Base-by-base conservation (phyloP, 2,797 vertebrate genomes). In the Echeneis naucrates region DNA sequence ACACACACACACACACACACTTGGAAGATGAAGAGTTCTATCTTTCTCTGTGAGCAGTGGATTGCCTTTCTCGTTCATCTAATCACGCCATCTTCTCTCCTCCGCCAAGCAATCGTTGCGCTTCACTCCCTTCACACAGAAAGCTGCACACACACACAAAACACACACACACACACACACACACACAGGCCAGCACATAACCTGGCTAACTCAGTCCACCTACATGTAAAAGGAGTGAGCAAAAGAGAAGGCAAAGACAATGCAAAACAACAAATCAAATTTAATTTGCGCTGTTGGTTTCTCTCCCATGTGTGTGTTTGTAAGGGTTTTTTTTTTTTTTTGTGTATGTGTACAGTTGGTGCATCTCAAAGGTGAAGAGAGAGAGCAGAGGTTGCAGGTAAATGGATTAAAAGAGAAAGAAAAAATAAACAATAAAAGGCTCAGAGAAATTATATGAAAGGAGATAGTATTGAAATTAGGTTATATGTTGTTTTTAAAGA, bases 11-110 rank as follows among this genome's bases (percentile, higher is more conserved):
- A 59, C 58, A 48, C 57, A 64, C 69, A 87, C 68, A 72, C 77
- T 44, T 32, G 30, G 86, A 90, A 92, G 86, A 92, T 86, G 88
- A 91, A 89, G 88, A 93, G 88, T 90, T 90, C 87, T 87, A 89
- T 92, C 92, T 88, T 83, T 89, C 86, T 84, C 87, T 80, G 83
- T 88, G 87, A 88, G 87, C 84, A 86, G 83, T 81, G 90, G 87
- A 94, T 92, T 92, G 91, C 91, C 91, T 91, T 86, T 72, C 79
- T 90, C 87, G 69, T 89, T 86, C 89, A 87, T 93, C 91, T 92
- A 92, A 94, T 94, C 92, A 94, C 87, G 65, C 84, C 88, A 92
- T 93, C 92, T 93, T 93, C 93, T 92, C 89, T 91, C 89, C 90
- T 90, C 88, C 72, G 71, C 91, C 90, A 83, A 87, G 86, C 92